Base-by-base conservation (phyloP, 2,113 vertebrate genomes). In the Hymenochirus boettgeri region DNA sequence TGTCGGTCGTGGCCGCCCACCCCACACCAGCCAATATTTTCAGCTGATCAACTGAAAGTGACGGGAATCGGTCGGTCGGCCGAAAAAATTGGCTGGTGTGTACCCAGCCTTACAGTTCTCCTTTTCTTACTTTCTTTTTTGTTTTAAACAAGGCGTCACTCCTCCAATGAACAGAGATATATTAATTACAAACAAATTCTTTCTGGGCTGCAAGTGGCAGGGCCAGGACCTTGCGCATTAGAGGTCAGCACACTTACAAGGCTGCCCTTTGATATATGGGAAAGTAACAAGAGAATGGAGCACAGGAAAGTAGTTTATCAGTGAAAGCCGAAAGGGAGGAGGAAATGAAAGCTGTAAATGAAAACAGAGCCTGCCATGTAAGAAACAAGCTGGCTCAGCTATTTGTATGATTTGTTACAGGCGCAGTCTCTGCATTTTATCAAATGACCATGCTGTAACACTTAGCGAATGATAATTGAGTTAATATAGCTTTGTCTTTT, bases 101-200 rank as follows among this genome's bases (percentile, higher is more conserved):
- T n/a, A n/a, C n/a, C n/a, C n/a, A n/a, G n/a, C n/a, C n/a, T n/a
- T n/a, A n/a, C n/a, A n/a, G n/a, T n/a, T n/a, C n/a, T n/a, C n/a
- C n/a, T n/a, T n/a, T n/a, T n/a, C n/a, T n/a, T n/a, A n/a, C n/a
- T n/a, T n/a, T n/a, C n/a, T n/a, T n/a, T n/a, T n/a, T n/a, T 58
- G 69, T 70, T 58, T 62, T 73, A 69, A 57, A 62, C 58, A 51
- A 56, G 26, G 24, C 54, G 63, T 65, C 59, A 48, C 75, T 39
- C 25, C 27, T 23, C 22, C 31, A 24, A 42, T n/a, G 39, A n/a
- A n/a, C n/a, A n/a, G n/a, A 37, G 42, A 50, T 50, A 21, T 23
- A 59, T 29, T 61, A 33, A 62, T 74, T 74, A 71, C 70, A 75
- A 74, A 72, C 50, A 46, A 27, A 65, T 74, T 80, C 69, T 39